Evolutionary conservation across 2,888 invertebrate genomes (phyloP).

Genomic region (Furcula furcula): DNA sequence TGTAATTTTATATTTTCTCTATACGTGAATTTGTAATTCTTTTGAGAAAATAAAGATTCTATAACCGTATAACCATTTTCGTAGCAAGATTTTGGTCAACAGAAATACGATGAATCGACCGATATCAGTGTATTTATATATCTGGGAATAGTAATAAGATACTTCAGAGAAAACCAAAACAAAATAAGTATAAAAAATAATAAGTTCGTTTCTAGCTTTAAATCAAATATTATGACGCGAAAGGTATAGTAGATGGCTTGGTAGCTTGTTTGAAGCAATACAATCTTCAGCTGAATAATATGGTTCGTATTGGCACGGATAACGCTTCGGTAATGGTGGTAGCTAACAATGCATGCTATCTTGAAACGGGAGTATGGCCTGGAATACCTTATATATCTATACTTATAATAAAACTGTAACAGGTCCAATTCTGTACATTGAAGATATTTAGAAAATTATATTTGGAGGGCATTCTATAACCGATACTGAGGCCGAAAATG

Average conservation of each 20-base stretch:
- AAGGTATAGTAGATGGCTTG: not conserved
- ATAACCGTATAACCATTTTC: no score
- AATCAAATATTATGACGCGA: not conserved
- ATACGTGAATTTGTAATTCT: no score
- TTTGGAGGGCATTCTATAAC: no score
- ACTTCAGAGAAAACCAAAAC: conserved; percentile 7
- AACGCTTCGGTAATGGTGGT: conserved; percentile 20
- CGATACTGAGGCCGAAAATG: no score
- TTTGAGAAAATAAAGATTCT: no score
- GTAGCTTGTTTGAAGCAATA: conserved; percentile 8
- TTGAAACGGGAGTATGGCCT: no score
- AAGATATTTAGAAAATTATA: no score
- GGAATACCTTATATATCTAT: no score
- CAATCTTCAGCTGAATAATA: conserved; percentile 9
- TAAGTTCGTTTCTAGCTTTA: not conserved
- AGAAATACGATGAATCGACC: conserved; percentile 20
- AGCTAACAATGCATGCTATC: conserved; percentile 13
- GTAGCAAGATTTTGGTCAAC: no score
- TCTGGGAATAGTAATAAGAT: conserved; percentile 13
- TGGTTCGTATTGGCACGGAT: conserved; percentile 22
- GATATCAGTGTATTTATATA: conserved; percentile 14
- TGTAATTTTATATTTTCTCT: conserved; percentile 14
- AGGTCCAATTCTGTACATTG: no score
- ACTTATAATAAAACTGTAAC: no score
- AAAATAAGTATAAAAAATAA: not conserved